A percentile compares a stretch with the other conserved stretches of the same genome.
Conservation (phyloP, 2,113 vertebrate species). For the Phyllostomus discolor region DNA sequence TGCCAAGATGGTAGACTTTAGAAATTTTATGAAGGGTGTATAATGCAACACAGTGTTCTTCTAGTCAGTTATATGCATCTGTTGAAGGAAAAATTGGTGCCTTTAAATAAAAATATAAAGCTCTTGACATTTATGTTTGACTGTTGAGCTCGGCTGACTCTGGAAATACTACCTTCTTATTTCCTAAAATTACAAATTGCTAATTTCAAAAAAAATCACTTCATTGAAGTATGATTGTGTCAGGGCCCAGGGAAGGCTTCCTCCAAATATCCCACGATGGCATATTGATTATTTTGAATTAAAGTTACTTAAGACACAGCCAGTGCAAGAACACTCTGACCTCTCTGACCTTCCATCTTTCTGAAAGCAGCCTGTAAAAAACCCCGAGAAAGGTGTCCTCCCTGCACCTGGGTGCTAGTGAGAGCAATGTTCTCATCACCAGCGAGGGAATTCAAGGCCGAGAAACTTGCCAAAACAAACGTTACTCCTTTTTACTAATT, state of each 20-base stretch:
- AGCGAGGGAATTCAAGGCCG: neutral
- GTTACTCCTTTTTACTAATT: neutral
- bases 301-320: neutral
- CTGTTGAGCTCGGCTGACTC: slow-evolving; percentile 53
- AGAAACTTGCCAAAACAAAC: neutral
- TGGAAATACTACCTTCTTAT: slow-evolving; percentile 48
- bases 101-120: slow-evolving; percentile 60
- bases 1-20: slow-evolving; percentile 37
- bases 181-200: slow-evolving; percentile 63
- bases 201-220: neutral
- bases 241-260: neutral
- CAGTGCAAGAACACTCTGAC: neutral
- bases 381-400: neutral
- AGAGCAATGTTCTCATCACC: neutral
- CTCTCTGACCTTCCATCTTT: neutral
- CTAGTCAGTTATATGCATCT: slow-evolving; percentile 58
- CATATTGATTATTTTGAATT: neutral
- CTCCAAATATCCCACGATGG: neutral
- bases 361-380: neutral
- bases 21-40: slow-evolving; percentile 17
- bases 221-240: neutral
- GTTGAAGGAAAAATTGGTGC: slow-evolving; percentile 57
- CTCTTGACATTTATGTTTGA: slow-evolving; percentile 66
- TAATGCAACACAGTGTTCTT: slow-evolving; percentile 43
- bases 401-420: neutral